Base-by-base conservation (phyloP, 1,140 invertebrate genomes). In the Arion vulgaris region DNA sequence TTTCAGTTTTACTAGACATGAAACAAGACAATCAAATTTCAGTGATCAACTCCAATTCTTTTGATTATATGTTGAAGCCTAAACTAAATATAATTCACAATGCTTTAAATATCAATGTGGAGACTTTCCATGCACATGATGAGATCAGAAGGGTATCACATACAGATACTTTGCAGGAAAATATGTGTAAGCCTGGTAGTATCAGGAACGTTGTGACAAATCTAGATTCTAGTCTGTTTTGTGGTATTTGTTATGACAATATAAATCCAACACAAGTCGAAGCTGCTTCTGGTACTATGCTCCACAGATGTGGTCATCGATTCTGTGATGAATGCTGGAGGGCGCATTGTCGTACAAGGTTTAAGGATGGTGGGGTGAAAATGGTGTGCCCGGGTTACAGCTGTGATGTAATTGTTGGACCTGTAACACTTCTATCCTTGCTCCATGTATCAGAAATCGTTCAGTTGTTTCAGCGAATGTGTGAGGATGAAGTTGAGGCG, bases 311-410 rank as follows among this genome's bases (percentile, higher is more conserved):
- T 73, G 82, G 84, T 36, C 88, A 89, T 73, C 85, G 85, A 84
- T 88, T 89, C 73, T 89, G 88, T 82, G 81, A 87, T 77, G 45
- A n/a, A 0, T 89, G 88, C 74, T 89, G 86, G 88, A 78, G 74
- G 45, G 73, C 82, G 2, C 87, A 89, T 76, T 57, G 86, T 26
- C 41, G 62, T n/a, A 69, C 77, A 1, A 39, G 78, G 71, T 76
- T 82, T 9, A 36, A 38, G 32, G 69, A 76, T 1, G 82, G 82
- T 0, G 80, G 66, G 17, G 17, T 28, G 11, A 69, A 69, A 9
- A 38, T 81, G 39, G 36, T 28, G 36, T 89, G 87, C 41, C 87
- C 88, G 0, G 86, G 88, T 51, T 87, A 82, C 71, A 66, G 84
- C 4, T 89, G 88, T 53, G 19, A 80, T 19, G 84, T 80, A 26